These are phyloP conservation scores for Fissipunctia ypsillon DNA, from an alignment of 2,888 invertebrate genomes.

Conservation along the genomic window DNA sequence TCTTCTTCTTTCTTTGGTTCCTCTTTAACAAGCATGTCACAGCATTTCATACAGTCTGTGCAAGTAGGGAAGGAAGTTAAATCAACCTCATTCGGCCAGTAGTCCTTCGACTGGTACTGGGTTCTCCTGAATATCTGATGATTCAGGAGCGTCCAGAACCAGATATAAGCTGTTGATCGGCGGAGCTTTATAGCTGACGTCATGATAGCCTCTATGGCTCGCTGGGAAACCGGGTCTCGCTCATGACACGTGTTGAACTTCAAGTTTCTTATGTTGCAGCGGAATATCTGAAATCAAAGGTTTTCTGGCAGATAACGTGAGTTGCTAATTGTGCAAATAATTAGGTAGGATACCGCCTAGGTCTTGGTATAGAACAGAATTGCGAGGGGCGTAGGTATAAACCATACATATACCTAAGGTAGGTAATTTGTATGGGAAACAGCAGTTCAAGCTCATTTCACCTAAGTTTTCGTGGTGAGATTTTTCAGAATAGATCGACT, in stretches of 20 bases:
- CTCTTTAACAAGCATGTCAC: conserved; percentile 57
- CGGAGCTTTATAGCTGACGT: conserved; percentile 73
- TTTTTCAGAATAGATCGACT: too few species aligned
- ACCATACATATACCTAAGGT: not conserved
- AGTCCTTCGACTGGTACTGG: conserved; percentile 73
- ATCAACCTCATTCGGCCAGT: conserved; percentile 70
- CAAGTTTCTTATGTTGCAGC: conserved; percentile 83
- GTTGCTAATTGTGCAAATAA: not conserved
- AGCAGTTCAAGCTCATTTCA: too few species aligned
- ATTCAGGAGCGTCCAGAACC: conserved; percentile 77
- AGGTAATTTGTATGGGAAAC: not conserved
- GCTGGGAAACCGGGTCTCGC: conserved; percentile 77
- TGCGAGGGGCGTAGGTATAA: not conserved
- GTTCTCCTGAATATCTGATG: conserved; percentile 74
- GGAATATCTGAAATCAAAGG: conserved; percentile 76
- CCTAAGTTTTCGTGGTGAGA: too few species aligned
- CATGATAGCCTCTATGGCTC: conserved; percentile 79
- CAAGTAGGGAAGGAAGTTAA: conserved; percentile 51
- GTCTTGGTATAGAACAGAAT: not conserved
- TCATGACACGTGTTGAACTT: conserved; percentile 76
- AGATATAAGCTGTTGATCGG: conserved; percentile 77
- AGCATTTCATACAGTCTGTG: conserved; percentile 71
- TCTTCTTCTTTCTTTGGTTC: conserved; percentile 17
- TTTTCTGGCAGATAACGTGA: not conserved
- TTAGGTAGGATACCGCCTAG: not conserved